phyloP scores from a whole-genome alignment of 2,888 invertebrate species.

The Myathropa florea region DNA sequence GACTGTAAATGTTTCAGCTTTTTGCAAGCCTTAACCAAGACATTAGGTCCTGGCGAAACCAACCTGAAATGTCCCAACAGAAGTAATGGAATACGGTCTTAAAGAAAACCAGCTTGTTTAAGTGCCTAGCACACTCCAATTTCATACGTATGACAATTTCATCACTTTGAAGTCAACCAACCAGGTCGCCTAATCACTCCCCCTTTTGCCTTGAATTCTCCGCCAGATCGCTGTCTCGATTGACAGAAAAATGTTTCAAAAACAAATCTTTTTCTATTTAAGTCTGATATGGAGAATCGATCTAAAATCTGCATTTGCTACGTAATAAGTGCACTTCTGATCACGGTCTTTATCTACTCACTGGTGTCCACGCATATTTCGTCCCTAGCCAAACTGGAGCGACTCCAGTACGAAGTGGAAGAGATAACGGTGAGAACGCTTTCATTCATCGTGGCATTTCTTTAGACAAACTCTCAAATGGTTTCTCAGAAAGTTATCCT shows the following conservation, averaged over 20 bases:
- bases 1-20: too few relatives aligned
- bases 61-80: too few relatives aligned
- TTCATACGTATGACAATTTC: too few relatives aligned
- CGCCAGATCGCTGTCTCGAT: not conserved
- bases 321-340: slow-evolving; percentile 71
- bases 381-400: slow-evolving; percentile 63
- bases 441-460: not conserved
- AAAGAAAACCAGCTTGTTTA: too few relatives aligned
- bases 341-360: slow-evolving; percentile 72
- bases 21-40: too few relatives aligned
- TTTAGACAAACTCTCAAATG: not conserved
- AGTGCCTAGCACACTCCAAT: too few relatives aligned
- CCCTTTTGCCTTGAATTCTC: not conserved
- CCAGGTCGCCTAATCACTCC: not conserved
- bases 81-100: too few relatives aligned
- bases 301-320: slow-evolving; percentile 72
- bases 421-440: slow-evolving; percentile 72
- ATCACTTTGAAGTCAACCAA: too few relatives aligned
- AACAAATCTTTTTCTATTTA: not conserved
- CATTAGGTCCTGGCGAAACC: too few relatives aligned
- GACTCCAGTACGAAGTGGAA: slow-evolving; percentile 73
- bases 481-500: slow-evolving; percentile 42
- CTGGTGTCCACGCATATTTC: slow-evolving; percentile 70
- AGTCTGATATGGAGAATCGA: slow-evolving; percentile 66
- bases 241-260: not conserved